Evolutionary conservation across 2,888 invertebrate species (phyloP), one percentile per base, ranked within the genome.

Genomic region (Abscondita cerata): DNA sequence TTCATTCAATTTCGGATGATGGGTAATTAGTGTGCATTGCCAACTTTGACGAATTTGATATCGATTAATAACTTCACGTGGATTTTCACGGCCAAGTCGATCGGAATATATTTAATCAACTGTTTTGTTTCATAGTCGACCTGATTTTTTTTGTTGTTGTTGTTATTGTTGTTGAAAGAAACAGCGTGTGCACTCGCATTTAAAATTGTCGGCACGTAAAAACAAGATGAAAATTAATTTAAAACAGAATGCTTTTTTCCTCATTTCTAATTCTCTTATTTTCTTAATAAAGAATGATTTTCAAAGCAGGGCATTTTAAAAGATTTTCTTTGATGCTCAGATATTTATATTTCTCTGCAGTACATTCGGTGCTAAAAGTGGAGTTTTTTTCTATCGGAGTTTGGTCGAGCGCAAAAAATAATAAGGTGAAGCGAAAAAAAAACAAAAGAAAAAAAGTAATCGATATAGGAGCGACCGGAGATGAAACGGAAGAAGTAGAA

Each of bases 231-330:
- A 47, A 51, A 41, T 61, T 61, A 61, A 61, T 52, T 61, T 56
- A 56, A 60, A 61, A 61, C 46, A 61, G 55, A 61, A 66, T 67
- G 66, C 65, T 68, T 68, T 65, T n/a, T 68, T 68, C 67, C 68
- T 58, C 68, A 64, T 67, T 66, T 67, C 65, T 60, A 59, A 64
- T 59, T 67, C 68, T 67, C 65, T 66, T 67, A 65, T 68, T 66
- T 63, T 63, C 67, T 65, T 65, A 67, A 68, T 68, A 68, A 68
- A 68, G 68, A 68, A 68, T 68, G 64, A 67, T 64, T 67, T n/a
- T 68, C 68, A 68, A 68, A 68, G 68, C 65, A 59, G 54, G 65
- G 68, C 68, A 67, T 68, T 68, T 68, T 67, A 68, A 67, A 68
- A 68, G 67, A 67, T 67, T 65, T 68, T 67, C 68, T 68, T 68